Percentiles rank a stretch among this genome's conserved stretches.
These are phyloP conservation scores for Montipora efflorescens DNA, from an alignment of 64 coral and sea anemone genomes.

Conservation along the genomic window DNA sequence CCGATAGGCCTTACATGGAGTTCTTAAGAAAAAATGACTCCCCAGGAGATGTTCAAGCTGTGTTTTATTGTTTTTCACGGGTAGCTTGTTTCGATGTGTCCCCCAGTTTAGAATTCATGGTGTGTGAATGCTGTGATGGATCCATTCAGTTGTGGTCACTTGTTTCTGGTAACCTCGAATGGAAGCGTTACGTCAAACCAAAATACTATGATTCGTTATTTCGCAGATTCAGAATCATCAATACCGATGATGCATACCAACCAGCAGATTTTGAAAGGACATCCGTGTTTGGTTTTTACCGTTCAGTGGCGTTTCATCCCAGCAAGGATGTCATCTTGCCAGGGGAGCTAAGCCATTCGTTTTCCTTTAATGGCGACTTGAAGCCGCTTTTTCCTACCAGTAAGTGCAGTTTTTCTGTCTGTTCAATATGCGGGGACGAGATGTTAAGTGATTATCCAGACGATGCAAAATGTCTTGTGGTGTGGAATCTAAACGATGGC, in stretches of 20 bases:
- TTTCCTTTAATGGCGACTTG: not conserved
- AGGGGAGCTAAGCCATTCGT: not conserved
- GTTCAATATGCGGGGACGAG: not conserved
- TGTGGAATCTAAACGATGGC: not conserved
- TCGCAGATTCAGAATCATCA: no score
- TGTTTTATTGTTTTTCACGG: no score
- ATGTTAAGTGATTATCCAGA: not conserved
- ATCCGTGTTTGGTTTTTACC: not conserved
- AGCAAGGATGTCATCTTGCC: conserved; percentile 11
- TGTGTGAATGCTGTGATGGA: no score
- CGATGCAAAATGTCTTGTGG: not conserved
- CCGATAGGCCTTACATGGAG: no score
- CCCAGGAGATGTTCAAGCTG: no score
- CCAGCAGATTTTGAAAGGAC: not conserved
- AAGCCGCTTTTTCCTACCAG: not conserved
- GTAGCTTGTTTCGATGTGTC: no score
- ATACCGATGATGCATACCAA: not conserved
- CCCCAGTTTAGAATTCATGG: no score
- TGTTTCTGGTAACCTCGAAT: no score
- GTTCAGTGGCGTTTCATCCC: conserved; percentile 40
- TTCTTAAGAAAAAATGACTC: no score
- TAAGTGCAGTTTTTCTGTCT: not conserved
- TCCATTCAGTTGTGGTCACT: no score
- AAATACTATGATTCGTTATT: no score
- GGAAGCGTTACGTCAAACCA: no score